Evolutionary conservation across 2,797 vertebrate species (phyloP).

Genomic region (Ficedula albicollis): DNA sequence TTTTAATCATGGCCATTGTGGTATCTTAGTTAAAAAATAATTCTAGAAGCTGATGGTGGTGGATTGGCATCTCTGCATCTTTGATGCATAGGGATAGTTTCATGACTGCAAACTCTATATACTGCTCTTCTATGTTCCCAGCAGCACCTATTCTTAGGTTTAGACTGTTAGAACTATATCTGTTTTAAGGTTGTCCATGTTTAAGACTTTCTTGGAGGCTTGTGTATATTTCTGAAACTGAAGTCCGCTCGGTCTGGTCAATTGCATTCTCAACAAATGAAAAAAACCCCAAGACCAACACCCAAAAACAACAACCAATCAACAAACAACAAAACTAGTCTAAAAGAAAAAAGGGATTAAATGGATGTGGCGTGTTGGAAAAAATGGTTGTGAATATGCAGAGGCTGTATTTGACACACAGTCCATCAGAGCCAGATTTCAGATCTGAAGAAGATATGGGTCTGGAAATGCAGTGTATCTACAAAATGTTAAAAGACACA

Average conservation of each 20-base stretch:
- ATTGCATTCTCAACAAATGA: neutral
- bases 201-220: neutral
- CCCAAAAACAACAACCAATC: neutral
- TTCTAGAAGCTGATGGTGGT: neutral
- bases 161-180: neutral
- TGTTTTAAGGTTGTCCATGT: neutral
- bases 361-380: neutral
- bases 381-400: neutral
- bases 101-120: neutral
- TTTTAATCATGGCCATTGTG: neutral
- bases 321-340: neutral
- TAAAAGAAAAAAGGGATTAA: neutral
- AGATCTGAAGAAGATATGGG: neutral
- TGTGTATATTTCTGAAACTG: neutral
- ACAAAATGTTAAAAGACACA: neutral
- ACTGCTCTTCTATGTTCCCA: neutral
- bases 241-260: neutral
- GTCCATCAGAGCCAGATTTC: neutral
- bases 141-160: neutral
- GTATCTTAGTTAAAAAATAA: neutral
- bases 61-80: neutral
- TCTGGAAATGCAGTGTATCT: neutral
- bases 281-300: fast-evolving
- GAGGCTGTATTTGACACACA: neutral
- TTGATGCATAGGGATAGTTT: neutral